Evolutionary conservation across 2,113 vertebrate species (phyloP), one percentile per base, ranked within the genome.

Genomic region (Pteruthius melanotis): DNA sequence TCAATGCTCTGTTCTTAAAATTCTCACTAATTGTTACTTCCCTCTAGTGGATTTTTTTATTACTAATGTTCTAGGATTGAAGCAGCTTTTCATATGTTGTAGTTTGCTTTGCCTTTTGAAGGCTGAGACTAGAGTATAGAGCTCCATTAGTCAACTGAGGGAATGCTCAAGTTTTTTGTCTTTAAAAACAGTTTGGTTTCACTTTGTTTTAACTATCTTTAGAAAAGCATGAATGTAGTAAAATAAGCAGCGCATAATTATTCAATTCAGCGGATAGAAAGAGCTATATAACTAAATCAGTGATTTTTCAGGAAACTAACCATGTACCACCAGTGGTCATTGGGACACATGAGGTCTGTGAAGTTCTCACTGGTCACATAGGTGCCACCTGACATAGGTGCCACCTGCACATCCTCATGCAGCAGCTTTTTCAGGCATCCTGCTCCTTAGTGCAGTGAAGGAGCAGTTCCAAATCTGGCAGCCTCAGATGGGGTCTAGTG

Each of bases 1-100:
- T 98, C 87, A 95, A 96, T 94, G 78, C 89, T 96, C 42, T 54
- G 39, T 95, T 97, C 97, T 97, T 94, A 64, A 97, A 96, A 96
- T 90, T 92, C 70, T 92, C 82, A 65, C 53, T 91, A 94, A 97
- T 97, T 94, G 45, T 97, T 93, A 94, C 90, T 95, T 97, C 94
- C 93, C 93, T 93, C 88, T 94, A 97, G 96, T 95, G 69, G 90
- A 93, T 91, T 89, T 96, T 54, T 37, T 70, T 85, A 85, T 88
- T 92, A 89, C 80, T 84, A 47, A 52, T 61, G 87, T 88, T 93
- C 66, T 91, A 87, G 69, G 45, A 76, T 93, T 97, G 44, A 61
- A 89, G 60, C 27, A 10, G 23, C 53, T 75, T 97, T 95, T 93
- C 88, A 14, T 45, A 69, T 10, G 1, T 81, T 83, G 9, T 47